Conservation (phyloP, 2,113 vertebrate species). For the Phasianus colchicus region DNA sequence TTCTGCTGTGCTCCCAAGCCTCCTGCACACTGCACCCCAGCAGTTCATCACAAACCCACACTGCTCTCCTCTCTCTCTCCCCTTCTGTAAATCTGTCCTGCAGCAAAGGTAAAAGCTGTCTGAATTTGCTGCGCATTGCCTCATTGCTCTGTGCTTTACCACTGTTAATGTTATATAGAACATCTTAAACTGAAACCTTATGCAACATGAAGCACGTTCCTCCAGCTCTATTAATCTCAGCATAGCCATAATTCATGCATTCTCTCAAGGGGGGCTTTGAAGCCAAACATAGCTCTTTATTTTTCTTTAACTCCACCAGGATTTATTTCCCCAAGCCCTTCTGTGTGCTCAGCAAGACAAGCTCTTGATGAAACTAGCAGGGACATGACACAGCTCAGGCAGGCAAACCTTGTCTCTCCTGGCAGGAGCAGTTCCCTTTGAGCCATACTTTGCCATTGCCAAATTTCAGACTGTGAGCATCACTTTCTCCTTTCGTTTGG, state of each 20-base stretch:
- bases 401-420: background rate
- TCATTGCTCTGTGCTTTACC: background rate
- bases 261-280: background rate
- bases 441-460: background rate
- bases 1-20: background rate
- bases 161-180: background rate
- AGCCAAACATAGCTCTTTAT: background rate
- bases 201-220: rapidly evolving
- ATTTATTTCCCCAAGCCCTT: background rate
- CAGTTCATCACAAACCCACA: rapidly evolving
- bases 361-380: background rate
- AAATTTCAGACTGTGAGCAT: background rate
- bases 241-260: background rate
- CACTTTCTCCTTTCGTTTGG: background rate
- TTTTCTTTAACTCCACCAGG: background rate
- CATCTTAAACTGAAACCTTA: background rate
- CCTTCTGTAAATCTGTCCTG: background rate
- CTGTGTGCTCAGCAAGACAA: background rate
- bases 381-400: rapidly evolving
- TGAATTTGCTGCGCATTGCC: background rate
- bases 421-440: background rate
- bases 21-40: background rate
- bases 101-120: background rate
- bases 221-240: background rate
- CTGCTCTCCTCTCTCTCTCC: background rate